A percentile compares a stretch with the other conserved stretches of the same genome.
Evolutionary conservation across 2,113 vertebrate genomes (phyloP).

Genomic region (Lepus timidus): DNA sequence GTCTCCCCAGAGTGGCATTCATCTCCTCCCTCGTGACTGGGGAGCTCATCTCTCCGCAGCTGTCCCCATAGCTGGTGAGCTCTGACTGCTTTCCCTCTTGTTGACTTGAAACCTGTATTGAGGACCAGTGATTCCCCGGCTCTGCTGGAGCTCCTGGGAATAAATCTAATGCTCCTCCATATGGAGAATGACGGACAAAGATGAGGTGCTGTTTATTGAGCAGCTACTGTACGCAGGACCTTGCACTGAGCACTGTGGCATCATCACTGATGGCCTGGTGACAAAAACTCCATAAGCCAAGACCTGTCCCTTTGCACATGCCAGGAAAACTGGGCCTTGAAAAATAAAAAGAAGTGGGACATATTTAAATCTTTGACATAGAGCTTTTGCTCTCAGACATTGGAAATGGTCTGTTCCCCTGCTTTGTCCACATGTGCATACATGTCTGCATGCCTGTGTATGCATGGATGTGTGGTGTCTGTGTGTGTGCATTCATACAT

Average conservation of each 20-base stretch:
- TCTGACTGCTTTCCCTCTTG: accelerated
- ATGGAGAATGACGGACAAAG: neutral
- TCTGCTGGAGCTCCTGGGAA: neutral
- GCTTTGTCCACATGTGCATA: too few relatives aligned
- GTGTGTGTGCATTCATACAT: too few relatives aligned
- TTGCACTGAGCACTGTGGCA: neutral
- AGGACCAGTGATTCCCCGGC: neutral
- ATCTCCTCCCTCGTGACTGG: neutral
- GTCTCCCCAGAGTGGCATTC: accelerated
- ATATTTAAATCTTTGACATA: neutral
- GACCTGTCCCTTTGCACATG: neutral
- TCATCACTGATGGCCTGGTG: too few relatives aligned
- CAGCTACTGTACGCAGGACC: neutral
- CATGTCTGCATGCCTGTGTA: neutral
- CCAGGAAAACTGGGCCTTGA: neutral
- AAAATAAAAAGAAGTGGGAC: neutral
- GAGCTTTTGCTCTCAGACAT: neutral
- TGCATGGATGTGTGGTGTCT: neutral
- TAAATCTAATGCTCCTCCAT: neutral
- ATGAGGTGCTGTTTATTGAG: neutral
- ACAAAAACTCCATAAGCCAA: neutral
- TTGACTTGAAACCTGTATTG: neutral
- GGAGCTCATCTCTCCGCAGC: neutral
- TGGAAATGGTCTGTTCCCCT: neutral
- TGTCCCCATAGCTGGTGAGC: neutral